phyloP scores from a whole-genome alignment of 2,888 invertebrate species.

The Saturnia japonica region DNA sequence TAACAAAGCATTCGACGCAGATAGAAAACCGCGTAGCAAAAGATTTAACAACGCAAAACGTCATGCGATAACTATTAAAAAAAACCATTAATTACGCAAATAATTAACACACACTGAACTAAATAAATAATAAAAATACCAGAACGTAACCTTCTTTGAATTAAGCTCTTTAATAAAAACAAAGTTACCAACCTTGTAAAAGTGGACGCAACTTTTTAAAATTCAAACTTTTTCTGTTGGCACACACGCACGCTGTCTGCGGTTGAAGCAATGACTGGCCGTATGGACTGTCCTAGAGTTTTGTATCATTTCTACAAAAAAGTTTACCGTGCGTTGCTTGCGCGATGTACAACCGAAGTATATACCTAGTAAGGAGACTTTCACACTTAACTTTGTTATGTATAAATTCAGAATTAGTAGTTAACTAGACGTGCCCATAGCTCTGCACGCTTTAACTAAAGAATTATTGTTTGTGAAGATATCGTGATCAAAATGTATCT shows the following conservation, averaged over 20 bases:
- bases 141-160: background rate
- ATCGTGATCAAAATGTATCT: no score
- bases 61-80: background rate
- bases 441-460: no score
- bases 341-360: background rate
- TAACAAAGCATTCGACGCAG: background rate
- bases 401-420: background rate
- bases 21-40: background rate
- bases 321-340: background rate
- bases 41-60: background rate
- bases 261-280: background rate
- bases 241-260: background rate
- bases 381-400: background rate
- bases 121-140: background rate
- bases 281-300: no score
- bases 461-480: no score
- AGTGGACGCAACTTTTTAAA: background rate
- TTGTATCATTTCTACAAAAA: background rate
- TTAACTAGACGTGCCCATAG: no score
- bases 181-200: conserved; percentile 14
- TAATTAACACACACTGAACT: background rate
- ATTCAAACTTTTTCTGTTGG: background rate
- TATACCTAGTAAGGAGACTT: background rate
- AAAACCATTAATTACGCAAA: background rate
- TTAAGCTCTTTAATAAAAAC: conserved; percentile 8